Base-by-base conservation (phyloP, 2,888 invertebrate genomes). In the Hemicrepidius hirtus region DNA sequence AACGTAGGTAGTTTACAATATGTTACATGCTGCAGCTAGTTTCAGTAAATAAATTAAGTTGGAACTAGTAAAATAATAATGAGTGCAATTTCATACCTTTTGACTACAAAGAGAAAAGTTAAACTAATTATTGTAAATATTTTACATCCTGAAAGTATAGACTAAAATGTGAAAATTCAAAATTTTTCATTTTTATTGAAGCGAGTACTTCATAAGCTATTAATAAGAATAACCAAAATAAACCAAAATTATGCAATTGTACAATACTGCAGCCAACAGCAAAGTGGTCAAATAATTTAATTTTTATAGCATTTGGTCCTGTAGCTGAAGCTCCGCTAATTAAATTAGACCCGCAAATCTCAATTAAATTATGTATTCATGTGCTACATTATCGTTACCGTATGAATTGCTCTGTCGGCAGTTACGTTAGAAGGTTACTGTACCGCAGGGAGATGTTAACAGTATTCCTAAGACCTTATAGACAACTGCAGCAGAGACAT, bases 351-450 rank as follows among this genome's bases (percentile, higher is more conserved):
- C 60, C 60, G 40, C 60, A 60, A 37, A 60, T 60, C 60, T 60
- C 60, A 63, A 63, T 63, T 63, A 46, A 24, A 46, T 63, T 63
- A 46, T 63, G 63, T 63, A 63, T 63, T 63, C 46, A 63, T 63
- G 46, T 63, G 28, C 32, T 63, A 63, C 18, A 63, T 63, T 46
- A 63, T 46, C 32, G 46, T 41, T 63, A 13, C 13, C 16, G 44
- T 28, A 28, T 46, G 63, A 63, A 63, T 46, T 60, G 28, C 63
- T 28, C 63, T 41, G 46, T 63, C 32, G 46, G 41, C 46, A 46
- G 63, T 63, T 37, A 46, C 32, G 46, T 63, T 46, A 46, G 46
- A 63, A 32, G 35, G 63, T 63, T 63, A 63, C 63, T 46, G 28
- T 41, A 24, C 46, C 18, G 18, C 3, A 10, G 63, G 63, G 63